Evolutionary conservation across 2,113 vertebrate genomes (phyloP).

Genomic region (Takifugu flavidus): DNA sequence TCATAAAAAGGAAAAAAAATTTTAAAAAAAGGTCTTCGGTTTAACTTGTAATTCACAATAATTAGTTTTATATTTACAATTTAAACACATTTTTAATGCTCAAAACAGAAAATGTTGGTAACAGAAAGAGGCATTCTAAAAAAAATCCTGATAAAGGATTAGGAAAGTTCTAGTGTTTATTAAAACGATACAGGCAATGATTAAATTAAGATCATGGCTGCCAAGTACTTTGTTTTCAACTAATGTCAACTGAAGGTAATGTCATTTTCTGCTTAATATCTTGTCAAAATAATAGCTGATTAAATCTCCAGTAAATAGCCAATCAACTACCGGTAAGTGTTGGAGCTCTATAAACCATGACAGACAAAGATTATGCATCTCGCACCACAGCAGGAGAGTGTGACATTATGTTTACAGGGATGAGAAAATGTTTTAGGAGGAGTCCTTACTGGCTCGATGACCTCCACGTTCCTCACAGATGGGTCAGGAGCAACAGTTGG

Average conservation of each 20-base stretch:
- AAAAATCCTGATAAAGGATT: no score
- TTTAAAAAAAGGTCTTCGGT: background rate
- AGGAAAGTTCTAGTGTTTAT: no score
- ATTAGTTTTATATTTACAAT: no score
- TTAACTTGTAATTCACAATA: background rate
- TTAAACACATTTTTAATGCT: no score
- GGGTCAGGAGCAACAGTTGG: constrained; percentile 88
- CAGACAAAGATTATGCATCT: background rate
- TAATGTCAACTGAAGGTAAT: no score
- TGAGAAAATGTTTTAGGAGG: background rate
- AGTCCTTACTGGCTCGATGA: constrained; percentile 80
- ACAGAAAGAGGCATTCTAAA: no score
- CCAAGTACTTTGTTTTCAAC: no score
- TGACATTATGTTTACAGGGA: background rate
- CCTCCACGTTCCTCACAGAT: constrained; percentile 89
- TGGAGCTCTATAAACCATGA: background rate
- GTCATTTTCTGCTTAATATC: no score
- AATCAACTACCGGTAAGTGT: background rate
- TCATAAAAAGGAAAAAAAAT: background rate
- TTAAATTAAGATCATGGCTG: no score
- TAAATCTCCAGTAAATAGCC: background rate
- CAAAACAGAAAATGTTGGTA: no score
- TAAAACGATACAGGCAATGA: no score
- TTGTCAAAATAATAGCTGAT: background rate
- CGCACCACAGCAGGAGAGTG: background rate